These are phyloP conservation scores for Meloidogyne exigua DNA, from an alignment of 1,140 invertebrate species.

Conservation along the genomic window DNA sequence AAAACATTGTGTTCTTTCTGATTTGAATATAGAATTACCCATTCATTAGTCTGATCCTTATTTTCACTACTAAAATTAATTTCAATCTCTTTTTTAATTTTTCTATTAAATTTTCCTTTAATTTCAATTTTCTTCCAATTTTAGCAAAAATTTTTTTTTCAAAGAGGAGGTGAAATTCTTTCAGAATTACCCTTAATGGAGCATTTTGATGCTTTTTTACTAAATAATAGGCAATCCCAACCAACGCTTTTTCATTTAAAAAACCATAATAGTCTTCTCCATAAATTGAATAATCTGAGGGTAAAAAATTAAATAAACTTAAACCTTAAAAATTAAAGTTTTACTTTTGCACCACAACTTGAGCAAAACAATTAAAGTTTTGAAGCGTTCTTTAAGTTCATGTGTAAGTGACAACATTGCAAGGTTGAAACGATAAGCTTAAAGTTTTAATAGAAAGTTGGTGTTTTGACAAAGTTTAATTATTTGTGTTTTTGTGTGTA, in stretches of 20 bases:
- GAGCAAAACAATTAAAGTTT: neutral
- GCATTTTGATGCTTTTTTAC: neutral
- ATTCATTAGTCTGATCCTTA: neutral
- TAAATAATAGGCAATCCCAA: neutral
- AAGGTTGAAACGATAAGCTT: neutral
- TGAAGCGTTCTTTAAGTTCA: neutral
- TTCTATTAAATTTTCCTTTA: neutral
- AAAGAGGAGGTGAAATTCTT: neutral
- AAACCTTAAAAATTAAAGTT: neutral
- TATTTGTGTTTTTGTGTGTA: no score
- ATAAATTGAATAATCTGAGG: neutral
- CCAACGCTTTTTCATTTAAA: neutral
- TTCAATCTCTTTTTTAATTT: neutral
- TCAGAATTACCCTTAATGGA: neutral
- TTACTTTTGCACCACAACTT: neutral
- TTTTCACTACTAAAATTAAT: neutral
- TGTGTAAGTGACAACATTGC: neutral
- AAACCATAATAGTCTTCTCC: neutral
- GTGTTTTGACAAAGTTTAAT: no score
- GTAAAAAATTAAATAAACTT: no score
- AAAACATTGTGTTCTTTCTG: neutral
- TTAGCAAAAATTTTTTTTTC: neutral
- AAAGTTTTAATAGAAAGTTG: neutral
- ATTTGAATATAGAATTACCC: neutral
- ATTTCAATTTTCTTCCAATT: neutral